Evolutionary conservation across 2,797 vertebrate species (phyloP), one percentile per base, ranked within the genome.

Genomic region (Arctocebus calabarensis): DNA sequence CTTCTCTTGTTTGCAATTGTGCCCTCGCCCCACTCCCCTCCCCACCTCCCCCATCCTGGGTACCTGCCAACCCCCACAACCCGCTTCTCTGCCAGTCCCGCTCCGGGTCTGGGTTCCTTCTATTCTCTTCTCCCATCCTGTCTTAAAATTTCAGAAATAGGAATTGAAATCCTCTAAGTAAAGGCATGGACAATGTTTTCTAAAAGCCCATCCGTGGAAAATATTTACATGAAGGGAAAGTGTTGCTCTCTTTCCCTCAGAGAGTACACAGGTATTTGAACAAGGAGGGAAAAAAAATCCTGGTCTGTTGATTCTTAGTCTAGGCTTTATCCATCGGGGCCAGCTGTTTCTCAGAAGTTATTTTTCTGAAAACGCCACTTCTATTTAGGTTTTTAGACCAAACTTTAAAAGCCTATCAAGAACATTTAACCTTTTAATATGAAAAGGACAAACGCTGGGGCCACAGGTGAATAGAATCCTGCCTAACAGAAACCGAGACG

Each of bases 371-470:
- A 91, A 90, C 88, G 74, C 88, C 48, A 43, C 78, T 75, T 85
- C 73, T 71, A 45, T n/a, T 45, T 71, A 52, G 43, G 34, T 73
- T 85, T 52, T 83, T 75, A 71, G 37, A 52, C 14, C 78, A 85
- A 86, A 52, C 71, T 75, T 93, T 95, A 85, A 84, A 94, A 90
- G 12, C 17, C 74, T 66, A 88, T 19, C 40, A 88, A 90, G 0
- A 71, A 40, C 16, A 59, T 66, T 66, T 75, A 61, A 78, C 29
- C 14, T 94, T 71, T 37, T 27, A 34, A 40, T 48, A 78, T 73
- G 57, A 90, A 84, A 81, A 73, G 45, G 62, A 61, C 43, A 85
- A 22, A 83, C 48, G 20, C 12, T 7, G 11, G 37, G 55, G 27
- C 66, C 45, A 27, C 2, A 17, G 23, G 27, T 40, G 37, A 87